Percentiles rank a stretch among this genome's conserved stretches.
Evolutionary conservation across 2,797 vertebrate species (phyloP).

Genomic region (Menidia menidia): DNA sequence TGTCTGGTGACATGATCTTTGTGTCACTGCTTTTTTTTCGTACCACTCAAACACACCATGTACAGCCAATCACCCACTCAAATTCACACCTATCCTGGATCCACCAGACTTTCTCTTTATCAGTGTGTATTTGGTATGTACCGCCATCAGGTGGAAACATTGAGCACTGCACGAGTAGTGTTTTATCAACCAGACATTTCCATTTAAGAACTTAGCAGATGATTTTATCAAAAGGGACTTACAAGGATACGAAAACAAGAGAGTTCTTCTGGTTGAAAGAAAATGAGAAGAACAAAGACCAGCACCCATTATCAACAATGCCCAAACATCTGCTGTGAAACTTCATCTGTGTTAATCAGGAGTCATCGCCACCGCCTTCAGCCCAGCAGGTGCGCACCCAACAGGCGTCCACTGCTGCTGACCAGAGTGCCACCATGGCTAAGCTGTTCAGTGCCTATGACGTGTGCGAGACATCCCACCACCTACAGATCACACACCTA

Average conservation of each 20-base stretch:
- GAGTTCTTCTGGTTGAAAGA: neutral
- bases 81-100: constrained; percentile 11
- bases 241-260: neutral
- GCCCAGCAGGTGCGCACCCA: constrained; percentile 89
- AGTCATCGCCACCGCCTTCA: constrained; percentile 79
- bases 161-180: constrained; percentile 13
- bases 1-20: constrained; percentile 11
- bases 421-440: constrained; percentile 90
- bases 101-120: neutral
- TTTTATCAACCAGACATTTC: neutral
- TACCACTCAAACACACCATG: constrained; percentile 11
- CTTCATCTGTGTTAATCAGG: constrained; percentile 75
- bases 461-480: constrained; percentile 97
- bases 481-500: constrained; percentile 95
- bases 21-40: constrained; percentile 11
- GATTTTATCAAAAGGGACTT: too few relatives aligned
- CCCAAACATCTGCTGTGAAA: neutral
- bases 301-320: neutral
- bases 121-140: neutral
- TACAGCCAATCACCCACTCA: constrained; percentile 13
- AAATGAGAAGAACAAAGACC: neutral
- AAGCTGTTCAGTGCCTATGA: constrained; percentile 91
- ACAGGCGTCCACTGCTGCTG: constrained; percentile 85
- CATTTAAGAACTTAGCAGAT: too few relatives aligned
- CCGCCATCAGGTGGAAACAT: constrained; percentile 60